Evolutionary conservation across 2,797 vertebrate genomes (phyloP), one percentile per base, ranked within the genome.

Genomic region (Alcedo atthis): DNA sequence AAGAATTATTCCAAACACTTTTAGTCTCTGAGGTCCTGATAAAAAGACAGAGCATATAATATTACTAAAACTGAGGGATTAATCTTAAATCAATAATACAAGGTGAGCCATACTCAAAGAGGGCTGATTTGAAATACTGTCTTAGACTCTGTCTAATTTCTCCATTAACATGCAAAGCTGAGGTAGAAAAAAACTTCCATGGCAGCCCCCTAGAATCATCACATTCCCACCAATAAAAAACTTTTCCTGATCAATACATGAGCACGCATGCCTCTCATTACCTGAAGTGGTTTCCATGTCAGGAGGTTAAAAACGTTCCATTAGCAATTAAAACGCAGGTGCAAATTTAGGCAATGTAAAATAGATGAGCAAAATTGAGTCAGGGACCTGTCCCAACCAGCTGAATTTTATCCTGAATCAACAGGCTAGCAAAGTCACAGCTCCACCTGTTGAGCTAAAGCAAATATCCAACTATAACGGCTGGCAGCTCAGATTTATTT

Each of bases 381-480:
- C 45, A n/a, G 19, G 30, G 14, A 46, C 51, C 26, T 66, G 61
- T 45, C 55, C 82, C 82, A 67, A 28, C 16, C 16, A 67, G 54
- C 22, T 69, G 55, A 74, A 86, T 86, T 87, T 80, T 40, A 92
- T 71, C 48, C 33, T 81, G 53, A 73, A 79, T 88, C 71, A 81
- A 84, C 81, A 94, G 43, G 85, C 71, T 80, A 68, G 73, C 5
- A 2, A 93, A 91, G 93, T 85, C 88, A 95, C 76, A 96, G 93
- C 94, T 93, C 93, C 95, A 94, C 90, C 96, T 96, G 94, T 96
- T 94, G 95, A 96, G 88, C 73, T 93, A 69, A 94, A 94, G 68
- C 54, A 90, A 92, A 93, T 48, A 59, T 85, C 84, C 51, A 82
- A 86, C 58, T 64, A 4, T 22, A 85, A 85, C 17, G 1, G 30